Evolutionary conservation across 1,140 invertebrate species (phyloP), one percentile per base, ranked within the genome.

Genomic region (Colletes gigas): DNA sequence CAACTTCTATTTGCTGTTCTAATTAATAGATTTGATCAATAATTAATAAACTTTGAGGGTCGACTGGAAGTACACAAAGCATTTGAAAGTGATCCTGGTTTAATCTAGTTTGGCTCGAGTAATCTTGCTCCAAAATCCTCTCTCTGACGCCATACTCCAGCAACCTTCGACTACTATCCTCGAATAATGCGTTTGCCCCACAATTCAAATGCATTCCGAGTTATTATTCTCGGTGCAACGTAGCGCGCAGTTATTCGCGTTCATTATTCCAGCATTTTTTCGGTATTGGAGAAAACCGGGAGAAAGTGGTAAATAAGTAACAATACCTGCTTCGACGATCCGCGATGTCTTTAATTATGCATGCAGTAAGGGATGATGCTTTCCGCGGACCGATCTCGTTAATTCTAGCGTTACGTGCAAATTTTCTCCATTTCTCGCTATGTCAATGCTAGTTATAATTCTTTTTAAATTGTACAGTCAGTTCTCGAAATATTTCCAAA

Each of bases 291-390:
- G 82, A 83, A 80, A 84, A 79, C 60, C 17, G 12, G 39, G 83
- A 83, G 83, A 84, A 84, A 84, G 83, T 83, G n/a, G 67, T 19
- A 30, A 39, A 73, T 54, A 52, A 77, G 55, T 44, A 60, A 39
- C 54, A 71, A 84, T 83, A 55, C 44, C 19, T 57, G 62, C 62
- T 68, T 41, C 52, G 66, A 52, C 60, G 57, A 52, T 75, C 59
- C 47, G 15, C 17, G 12, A 44, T 69, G 30, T 47, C 30, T 60
- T 63, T 67, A 76, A 81, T 81, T 71, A 67, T 57, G 50, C 59
- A 66, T 59, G 41, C 78, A 15, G 54, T 47, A 41, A 69, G 41
- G 54, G 15, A 68, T 19, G 9, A 15, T 52, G 21, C 65, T 8
- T 75, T 77, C 47, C 14, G 14, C 30, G 21, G 39, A 30, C 17